Base-by-base conservation (phyloP, 2,113 vertebrate species). In the Meles meles region DNA sequence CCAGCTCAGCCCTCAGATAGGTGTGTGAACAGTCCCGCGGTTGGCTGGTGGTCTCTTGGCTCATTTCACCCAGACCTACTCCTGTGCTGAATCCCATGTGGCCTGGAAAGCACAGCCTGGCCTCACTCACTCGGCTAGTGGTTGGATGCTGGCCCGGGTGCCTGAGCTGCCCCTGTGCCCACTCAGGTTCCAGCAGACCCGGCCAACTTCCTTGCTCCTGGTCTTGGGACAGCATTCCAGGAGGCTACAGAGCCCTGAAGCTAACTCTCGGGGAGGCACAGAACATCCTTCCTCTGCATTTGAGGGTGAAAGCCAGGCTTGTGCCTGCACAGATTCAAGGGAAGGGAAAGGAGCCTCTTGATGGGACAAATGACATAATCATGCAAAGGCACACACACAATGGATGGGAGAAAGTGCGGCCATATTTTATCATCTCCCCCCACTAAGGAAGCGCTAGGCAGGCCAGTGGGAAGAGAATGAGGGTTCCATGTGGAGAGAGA, bases 341-440 rank as follows among this genome's bases (percentile, higher is more conserved):
- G 23, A 23, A 65, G 25, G 39, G 29, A 5, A 74, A 39, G 23
- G 39, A 67, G 39, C 18, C 47, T 55, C 47, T 29, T 34, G 20
- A 65, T 6, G 65, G 47, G 39, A 57, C 47, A 31, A 52, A 17
- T 4, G 44, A 65, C 11, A 1, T 14, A 57, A 29, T 39, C 37
- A 5, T 0, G 69, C 71, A 25, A 3, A 57, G 44, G 18, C 11
- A 4, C 10, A 21, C 0, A 1, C 13, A 1, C 2, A 3, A 13
- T 12, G 31, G 7, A 3, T n/a, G 47, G 17, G 10, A 21, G 47
- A 17, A 81, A 2, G 59, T 25, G 8, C 23, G 57, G 47, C n/a
- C 9, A 2, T 6, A 0, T 17, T 14, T 23, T 72, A 49, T 29
- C 29, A 18, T 9, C 34, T 4, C 13, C 72, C 8, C 2, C 4